Percentiles rank a stretch among this genome's conserved stretches.
Conservation (phyloP, 1,140 invertebrate species). For the Heterodera schachtii region DNA sequence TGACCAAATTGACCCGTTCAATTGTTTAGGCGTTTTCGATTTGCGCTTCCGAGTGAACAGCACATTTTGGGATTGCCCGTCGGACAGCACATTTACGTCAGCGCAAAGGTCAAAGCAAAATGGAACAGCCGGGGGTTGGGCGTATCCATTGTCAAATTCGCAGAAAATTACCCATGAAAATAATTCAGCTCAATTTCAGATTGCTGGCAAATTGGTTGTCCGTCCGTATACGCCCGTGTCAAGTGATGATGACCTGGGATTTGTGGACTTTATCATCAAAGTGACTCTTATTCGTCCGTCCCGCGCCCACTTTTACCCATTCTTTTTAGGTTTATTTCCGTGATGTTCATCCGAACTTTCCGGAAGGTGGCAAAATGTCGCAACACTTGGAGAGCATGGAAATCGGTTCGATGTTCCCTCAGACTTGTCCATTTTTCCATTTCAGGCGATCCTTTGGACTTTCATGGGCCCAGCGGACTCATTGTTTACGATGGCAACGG, state of each 20-base stretch:
- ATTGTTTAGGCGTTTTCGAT: conserved; percentile 66
- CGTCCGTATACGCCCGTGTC: conserved; percentile 95
- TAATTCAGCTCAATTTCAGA: conserved; percentile 54
- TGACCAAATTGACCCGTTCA: background rate
- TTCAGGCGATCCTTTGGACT: conserved; percentile 70
- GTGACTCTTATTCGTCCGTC: conserved; percentile 69
- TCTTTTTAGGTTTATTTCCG: conserved; percentile 85
- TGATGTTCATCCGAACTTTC: conserved; percentile 94
- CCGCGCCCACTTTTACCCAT: conserved; percentile 37
- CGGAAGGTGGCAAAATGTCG: conserved; percentile 74
- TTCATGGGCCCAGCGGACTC: conserved; percentile 88
- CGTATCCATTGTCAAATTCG: conserved; percentile 1
- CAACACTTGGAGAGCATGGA: conserved; percentile 87
- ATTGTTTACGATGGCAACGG: conserved; percentile 73
- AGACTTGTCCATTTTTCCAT: conserved; percentile 9
- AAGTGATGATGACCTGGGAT: conserved; percentile 89
- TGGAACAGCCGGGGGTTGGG: background rate
- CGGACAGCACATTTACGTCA: conserved; percentile 91
- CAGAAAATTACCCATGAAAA: background rate
- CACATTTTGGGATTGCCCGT: conserved; percentile 85
- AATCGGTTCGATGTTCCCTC: conserved; percentile 75
- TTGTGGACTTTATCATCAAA: conserved; percentile 93
- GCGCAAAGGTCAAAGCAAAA: conserved; percentile 71
- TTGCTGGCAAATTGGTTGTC: conserved; percentile 86
- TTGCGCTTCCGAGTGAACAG: conserved; percentile 88